Base-by-base conservation (phyloP, 1,140 invertebrate species). In the Physella acuta region DNA sequence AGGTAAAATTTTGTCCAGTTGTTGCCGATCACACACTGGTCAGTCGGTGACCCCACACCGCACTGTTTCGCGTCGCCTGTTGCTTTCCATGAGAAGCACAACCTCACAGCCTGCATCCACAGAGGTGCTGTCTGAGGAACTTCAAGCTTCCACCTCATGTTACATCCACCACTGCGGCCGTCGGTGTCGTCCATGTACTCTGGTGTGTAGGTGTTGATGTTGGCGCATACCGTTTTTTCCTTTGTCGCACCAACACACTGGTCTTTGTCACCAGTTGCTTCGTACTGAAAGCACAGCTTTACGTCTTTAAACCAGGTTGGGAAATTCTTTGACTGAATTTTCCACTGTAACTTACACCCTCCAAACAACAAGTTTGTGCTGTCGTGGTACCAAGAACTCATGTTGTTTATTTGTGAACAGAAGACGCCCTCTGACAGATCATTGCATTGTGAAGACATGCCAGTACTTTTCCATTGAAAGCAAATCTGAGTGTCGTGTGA, bases 321-420 rank as follows among this genome's bases (percentile, higher is more conserved):
- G 36, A 39, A 44, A 26, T 14, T 30, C 1, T 28, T 30, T 0
- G 66, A 49, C 3, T 24, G 31, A 44, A 70, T 51, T 3, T 62
- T 55, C 72, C 72, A 73, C 39, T 59, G 53, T 69, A 73, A 71
- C 0, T 53, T n/a, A 26, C 72, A 74, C 3, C 72, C 72, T n/a
- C 72, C 72, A 2, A n/a, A 31, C 33, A 69, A 34, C 11, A 59
- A 11, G 69, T 74, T 65, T n/a, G 69, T 68, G 61, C 71, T 68
- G 61, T 73, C 72, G 2, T 61, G 31, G 59, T 74, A 74, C 28
- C 49, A 55, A 17, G 64, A 51, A 5, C 70, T 74, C 72, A 71
- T 74, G 0, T 17, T 26, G 24, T 52, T 51, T n/a, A 59, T 60
- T 14, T 14, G 24, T 4, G 72, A 62, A 34, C 72, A 73, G 3